Percentiles rank a stretch among this genome's conserved stretches.
Conservation (phyloP, 2,888 invertebrate species). For the Gerris lacustris region DNA sequence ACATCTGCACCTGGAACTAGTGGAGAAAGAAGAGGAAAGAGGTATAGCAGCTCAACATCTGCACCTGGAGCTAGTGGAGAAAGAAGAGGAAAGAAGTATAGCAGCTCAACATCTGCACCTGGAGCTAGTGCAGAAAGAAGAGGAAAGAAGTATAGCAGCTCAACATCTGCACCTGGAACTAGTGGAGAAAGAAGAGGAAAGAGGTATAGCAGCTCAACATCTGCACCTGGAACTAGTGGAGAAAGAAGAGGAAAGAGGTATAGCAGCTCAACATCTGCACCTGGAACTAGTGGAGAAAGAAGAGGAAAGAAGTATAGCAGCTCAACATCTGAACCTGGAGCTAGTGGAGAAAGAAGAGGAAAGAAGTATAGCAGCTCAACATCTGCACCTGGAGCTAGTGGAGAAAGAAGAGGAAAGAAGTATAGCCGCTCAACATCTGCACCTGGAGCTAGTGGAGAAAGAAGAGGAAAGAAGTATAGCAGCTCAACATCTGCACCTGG, state of each 20-base stretch:
- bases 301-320: conserved; percentile 9
- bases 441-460: neutral
- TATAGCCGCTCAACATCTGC: conserved; percentile 34
- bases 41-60: conserved; percentile 27
- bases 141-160: conserved; percentile 10
- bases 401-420: conserved; percentile 5
- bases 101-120: conserved; percentile 33
- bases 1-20: conserved; percentile 32
- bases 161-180: conserved; percentile 33
- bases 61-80: too few relatives aligned
- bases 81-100: conserved; percentile 24
- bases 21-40: neutral
- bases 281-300: neutral
- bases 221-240: conserved; percentile 29
- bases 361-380: conserved; percentile 28
- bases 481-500: conserved; percentile 33
- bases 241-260: conserved; percentile 7
- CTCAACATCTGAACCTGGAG: conserved; percentile 33
- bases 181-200: neutral
- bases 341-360: neutral
- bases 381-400: conserved; percentile 31
- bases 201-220: conserved; percentile 30
- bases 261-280: conserved; percentile 34
- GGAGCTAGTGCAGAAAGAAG: neutral
- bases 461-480: conserved; percentile 8